Evolutionary conservation across 1,140 invertebrate genomes (phyloP), one percentile per base, ranked within the genome.

Genomic region (Calephelis virginiensis): DNA sequence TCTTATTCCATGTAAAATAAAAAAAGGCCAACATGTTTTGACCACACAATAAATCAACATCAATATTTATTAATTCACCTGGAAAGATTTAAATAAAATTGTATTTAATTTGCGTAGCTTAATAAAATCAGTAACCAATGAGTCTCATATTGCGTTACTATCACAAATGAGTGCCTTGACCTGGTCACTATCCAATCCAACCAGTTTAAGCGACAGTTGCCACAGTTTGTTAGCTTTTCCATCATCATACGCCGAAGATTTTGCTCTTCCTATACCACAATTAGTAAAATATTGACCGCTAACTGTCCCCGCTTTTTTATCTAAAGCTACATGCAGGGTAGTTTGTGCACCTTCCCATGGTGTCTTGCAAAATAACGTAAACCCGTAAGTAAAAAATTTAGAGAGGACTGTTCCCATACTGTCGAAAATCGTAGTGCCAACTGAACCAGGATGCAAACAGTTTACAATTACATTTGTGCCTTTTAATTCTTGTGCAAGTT

Each of bases 381-480:
- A 5, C 12, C 10, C 9, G 37, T 6, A 17, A 38, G 14, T 56
- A 7, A 56, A 5, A 6, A 56, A 1, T 28, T 5, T 28, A 5
- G 9, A 9, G 10, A 56, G 50, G 11, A 28, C 9, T 17, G 8
- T 12, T 11, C 50, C 50, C 9, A 37, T 1, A 37, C 5, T 28
- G 6, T 28, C 6, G 8, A 79, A 62, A 43, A 85, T 76, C 12
- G 78, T 64, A 0, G 80, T 85, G 1, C 69, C 67, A 11, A 78
- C 73, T 6, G 62, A 40, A 7, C 97, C 97, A 5, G 97, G 97
- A 91, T 98, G 96, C 28, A 97, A 83, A 76, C 94, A 95, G 83
- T 98, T 97, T 0, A 93, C 95, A 0, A 94, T 96, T 0, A 98
- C 94, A 6, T 91, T 94, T 8, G 94, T 93, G 40, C 93, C 95